phyloP scores from a whole-genome alignment of 2,888 invertebrate genomes.

The Dolichomitus sp. region DNA sequence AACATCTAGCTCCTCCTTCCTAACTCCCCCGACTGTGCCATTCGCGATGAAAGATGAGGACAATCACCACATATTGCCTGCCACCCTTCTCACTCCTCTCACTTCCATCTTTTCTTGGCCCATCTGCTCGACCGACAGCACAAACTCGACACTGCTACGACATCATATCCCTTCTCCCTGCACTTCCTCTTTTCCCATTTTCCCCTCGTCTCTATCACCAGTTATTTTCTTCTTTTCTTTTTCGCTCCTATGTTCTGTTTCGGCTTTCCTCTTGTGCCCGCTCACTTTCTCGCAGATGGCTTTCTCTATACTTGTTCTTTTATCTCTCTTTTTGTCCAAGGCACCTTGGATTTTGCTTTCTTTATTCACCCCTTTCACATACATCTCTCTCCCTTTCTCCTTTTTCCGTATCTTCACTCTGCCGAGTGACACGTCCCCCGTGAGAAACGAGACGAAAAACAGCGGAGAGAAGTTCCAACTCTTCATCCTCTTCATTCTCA shows the following conservation, averaged over 20 bases:
- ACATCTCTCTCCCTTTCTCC: background rate
- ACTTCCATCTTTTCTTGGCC: constrained; percentile 12
- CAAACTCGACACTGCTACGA: constrained; percentile 28
- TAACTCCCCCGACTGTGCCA: constrained; percentile 24
- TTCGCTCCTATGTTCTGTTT: background rate
- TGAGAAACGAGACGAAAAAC: constrained; percentile 7
- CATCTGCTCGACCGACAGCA: constrained; percentile 46
- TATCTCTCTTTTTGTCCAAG: constrained; percentile 22
- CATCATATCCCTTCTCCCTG: constrained; percentile 34
- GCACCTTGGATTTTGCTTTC: constrained; percentile 13
- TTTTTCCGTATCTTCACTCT: background rate
- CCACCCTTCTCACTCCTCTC: constrained; percentile 12
- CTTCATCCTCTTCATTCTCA: background rate
- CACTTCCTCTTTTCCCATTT: constrained; percentile 9
- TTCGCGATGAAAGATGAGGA: constrained; percentile 70
- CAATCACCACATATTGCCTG: constrained; percentile 70
- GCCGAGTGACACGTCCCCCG: constrained; percentile 4
- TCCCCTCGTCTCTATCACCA: background rate
- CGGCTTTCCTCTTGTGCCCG: background rate
- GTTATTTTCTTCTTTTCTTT: constrained; percentile 5
- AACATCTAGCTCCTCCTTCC: constrained; percentile 4
- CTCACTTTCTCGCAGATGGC: background rate
- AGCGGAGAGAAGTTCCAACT: background rate
- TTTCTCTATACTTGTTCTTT: constrained; percentile 9
- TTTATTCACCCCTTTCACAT: constrained; percentile 6